These are phyloP conservation scores for Cerastoderma edule DNA, from an alignment of 2,888 invertebrate species.

Conservation along the genomic window DNA sequence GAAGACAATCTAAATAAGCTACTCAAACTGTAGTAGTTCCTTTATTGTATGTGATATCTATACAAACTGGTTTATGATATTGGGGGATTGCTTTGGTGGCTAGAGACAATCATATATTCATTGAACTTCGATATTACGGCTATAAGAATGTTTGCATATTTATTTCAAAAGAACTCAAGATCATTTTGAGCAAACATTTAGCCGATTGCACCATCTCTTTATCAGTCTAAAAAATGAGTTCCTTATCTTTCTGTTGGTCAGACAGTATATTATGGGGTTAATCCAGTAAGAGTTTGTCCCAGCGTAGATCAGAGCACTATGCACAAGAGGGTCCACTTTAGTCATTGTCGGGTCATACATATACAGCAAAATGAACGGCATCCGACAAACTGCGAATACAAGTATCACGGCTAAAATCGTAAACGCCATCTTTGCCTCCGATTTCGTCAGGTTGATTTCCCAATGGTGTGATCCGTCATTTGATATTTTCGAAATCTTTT, in stretches of 20 bases:
- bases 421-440: conserved; percentile 54
- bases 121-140: too few relatives aligned
- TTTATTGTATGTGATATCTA: too few relatives aligned
- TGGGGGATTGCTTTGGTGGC: too few relatives aligned
- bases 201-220: too few relatives aligned
- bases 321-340: conserved; percentile 49
- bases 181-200: too few relatives aligned
- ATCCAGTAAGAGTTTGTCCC: conserved; percentile 56
- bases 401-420: conserved; percentile 58
- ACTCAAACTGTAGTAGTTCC: too few relatives aligned
- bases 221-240: conserved; percentile 8
- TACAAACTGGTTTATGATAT: too few relatives aligned
- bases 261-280: conserved; percentile 60
- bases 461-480: neutral
- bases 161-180: too few relatives aligned
- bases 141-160: too few relatives aligned
- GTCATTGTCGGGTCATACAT: conserved; percentile 54
- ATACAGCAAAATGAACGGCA: conserved; percentile 58
- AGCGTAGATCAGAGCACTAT: conserved; percentile 50
- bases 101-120: too few relatives aligned
- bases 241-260: conserved; percentile 54
- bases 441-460: conserved; percentile 8
- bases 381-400: conserved; percentile 51
- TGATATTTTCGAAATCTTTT: conserved; percentile 5
- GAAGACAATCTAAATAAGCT: too few relatives aligned